Evolutionary conservation across 2,113 vertebrate species (phyloP), one percentile per base, ranked within the genome.

Genomic region (Gobiocypris rarus): DNA sequence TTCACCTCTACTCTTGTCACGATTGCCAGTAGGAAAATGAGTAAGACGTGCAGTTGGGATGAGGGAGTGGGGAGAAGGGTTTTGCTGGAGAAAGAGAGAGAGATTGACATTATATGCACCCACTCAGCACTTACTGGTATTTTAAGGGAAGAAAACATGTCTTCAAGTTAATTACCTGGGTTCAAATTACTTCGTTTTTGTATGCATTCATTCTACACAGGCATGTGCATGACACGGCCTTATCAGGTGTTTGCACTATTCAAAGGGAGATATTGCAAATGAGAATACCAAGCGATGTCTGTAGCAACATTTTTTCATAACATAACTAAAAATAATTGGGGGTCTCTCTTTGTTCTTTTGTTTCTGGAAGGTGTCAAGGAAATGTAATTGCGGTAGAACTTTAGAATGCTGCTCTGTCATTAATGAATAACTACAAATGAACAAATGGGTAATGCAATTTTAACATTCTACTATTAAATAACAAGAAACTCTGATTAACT

Each of bases 81-180:
- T 38, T 28, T 28, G 59, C 59, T 63, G 26, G 15, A 41, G 52
- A 77, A 38, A 52, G 19, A 34, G 41, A 34, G 41, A 75, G 26
- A 15, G 74, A 75, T 73, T 19, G 34, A 76, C 45, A 43, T 54
- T 77, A 69, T 38, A 38, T 6, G 38, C 59, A 54, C 59, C 43
- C 65, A 77, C 83, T 84, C 74, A 77, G 75, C 43, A 84, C 77
- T 77, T 56, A 84, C 70, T 83, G 71, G 52, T 43, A 84, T 84
- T 77, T 84, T 56, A 75, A 83, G 74, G 10, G 58, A 84, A 69
- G 59, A 54, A 84, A 48, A 63, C 15, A 48, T 79, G 31, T 77
- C 45, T 50, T 26, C 45, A 59, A 48, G 52, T 74, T 54, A 73
- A 75, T 58, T 75, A 63, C n/a, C 41, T 63, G 31, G n/a, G 19